A percentile compares a stretch with the other conserved stretches of the same genome.
These are phyloP conservation scores for Morone saxatilis DNA, from an alignment of 2,113 vertebrate species.

Conservation along the genomic window DNA sequence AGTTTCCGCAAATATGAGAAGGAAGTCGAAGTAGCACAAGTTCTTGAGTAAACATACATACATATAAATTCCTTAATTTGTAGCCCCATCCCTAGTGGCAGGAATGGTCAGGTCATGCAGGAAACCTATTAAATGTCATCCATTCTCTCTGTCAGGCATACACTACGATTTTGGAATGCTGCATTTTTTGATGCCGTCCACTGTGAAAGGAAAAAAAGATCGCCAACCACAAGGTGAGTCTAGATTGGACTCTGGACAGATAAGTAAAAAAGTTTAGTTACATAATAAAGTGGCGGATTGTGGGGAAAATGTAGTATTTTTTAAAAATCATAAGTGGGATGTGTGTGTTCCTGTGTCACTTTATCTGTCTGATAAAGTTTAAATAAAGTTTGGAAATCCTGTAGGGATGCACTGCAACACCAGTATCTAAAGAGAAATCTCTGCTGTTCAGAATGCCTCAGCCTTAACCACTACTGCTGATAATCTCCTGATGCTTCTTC, in stretches of 20 bases:
- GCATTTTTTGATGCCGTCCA: slow-evolving; percentile 98
- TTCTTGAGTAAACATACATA: too few species aligned
- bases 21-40: too few species aligned
- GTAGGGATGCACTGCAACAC: neutral
- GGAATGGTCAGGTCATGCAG: too few species aligned
- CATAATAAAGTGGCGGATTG: neutral
- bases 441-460: slow-evolving; percentile 9
- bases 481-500: slow-evolving; percentile 34
- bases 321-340: neutral
- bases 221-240: slow-evolving; percentile 95
- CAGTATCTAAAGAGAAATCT: neutral
- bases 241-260: neutral
- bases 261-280: neutral
- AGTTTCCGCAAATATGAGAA: too few species aligned
- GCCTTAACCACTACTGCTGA: neutral
- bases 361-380: neutral
- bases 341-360: neutral
- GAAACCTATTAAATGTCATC: neutral
- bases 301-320: neutral
- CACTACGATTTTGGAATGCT: slow-evolving; percentile 95
- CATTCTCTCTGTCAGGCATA: slow-evolving; percentile 87
- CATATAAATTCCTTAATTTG: too few species aligned
- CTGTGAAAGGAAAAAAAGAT: slow-evolving; percentile 95
- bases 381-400: neutral
- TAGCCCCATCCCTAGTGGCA: too few species aligned